Percentiles rank a stretch among this genome's conserved stretches.
These are phyloP conservation scores for Euclidia mi DNA, from an alignment of 2,888 invertebrate species.

Conservation along the genomic window DNA sequence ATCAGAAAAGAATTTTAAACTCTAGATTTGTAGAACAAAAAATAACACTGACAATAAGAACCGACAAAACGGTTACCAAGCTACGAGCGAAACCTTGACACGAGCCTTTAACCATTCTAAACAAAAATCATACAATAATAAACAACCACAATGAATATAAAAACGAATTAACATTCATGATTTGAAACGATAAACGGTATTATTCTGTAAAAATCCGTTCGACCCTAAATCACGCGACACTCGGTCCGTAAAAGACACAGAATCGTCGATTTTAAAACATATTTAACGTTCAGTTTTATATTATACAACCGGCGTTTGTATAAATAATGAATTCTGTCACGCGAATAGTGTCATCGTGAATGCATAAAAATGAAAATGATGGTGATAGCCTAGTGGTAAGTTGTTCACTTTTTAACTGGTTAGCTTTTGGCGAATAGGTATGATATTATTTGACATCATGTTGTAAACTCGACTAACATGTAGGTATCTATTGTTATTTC, in stretches of 20 bases:
- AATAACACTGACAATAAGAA: too few relatives aligned
- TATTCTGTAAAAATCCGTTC: conserved; percentile 40
- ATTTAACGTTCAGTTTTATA: conserved; percentile 38
- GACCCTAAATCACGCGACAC: conserved; percentile 40
- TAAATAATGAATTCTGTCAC: conserved; percentile 36
- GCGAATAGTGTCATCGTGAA: conserved; percentile 28
- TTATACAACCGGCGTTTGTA: conserved; percentile 29
- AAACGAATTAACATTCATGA: conserved; percentile 40
- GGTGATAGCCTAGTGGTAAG: too few relatives aligned
- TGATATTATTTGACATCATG: too few relatives aligned
- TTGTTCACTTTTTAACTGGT: too few relatives aligned
- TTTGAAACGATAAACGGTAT: conserved; percentile 43
- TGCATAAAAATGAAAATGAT: neutral
- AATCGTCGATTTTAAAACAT: conserved; percentile 43
- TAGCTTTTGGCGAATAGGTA: too few relatives aligned
- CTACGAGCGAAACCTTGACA: neutral
- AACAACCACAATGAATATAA: conserved; percentile 32
- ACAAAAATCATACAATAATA: conserved; percentile 3
- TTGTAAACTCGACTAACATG: too few relatives aligned
- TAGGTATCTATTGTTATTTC: too few relatives aligned
- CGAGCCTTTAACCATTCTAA: neutral
- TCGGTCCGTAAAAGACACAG: conserved; percentile 32
- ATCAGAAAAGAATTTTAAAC: too few relatives aligned
- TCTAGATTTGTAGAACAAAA: too few relatives aligned
- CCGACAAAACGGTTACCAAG: too few relatives aligned